phyloP scores from a whole-genome alignment of 2,113 vertebrate genomes.

The Pelodiscus sinensis region DNA sequence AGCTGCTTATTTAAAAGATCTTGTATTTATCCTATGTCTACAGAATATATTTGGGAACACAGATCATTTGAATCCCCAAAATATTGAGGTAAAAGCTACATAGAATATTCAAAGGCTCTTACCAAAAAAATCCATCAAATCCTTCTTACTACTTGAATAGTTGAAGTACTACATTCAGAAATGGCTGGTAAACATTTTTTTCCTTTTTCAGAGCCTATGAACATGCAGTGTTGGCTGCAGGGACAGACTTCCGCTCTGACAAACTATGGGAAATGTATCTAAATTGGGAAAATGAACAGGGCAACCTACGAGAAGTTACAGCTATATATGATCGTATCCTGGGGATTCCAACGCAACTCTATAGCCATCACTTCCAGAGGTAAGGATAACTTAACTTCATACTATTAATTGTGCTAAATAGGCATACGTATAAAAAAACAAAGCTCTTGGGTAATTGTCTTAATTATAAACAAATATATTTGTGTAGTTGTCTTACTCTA shows the following conservation, averaged over 20 bases:
- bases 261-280: slow-evolving; percentile 97
- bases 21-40: not conserved
- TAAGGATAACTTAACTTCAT: slow-evolving; percentile 60
- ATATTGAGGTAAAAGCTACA: not conserved
- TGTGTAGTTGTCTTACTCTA: not conserved
- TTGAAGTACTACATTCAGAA: not conserved
- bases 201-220: slow-evolving; percentile 88
- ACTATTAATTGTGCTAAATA: not conserved
- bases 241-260: slow-evolving; percentile 98
- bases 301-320: slow-evolving; percentile 91
- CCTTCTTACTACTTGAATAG: not conserved
- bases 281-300: slow-evolving; percentile 93
- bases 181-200: slow-evolving; percentile 22
- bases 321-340: slow-evolving; percentile 94
- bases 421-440: not conserved
- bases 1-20: not conserved
- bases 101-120: not conserved
- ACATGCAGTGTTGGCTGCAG: slow-evolving; percentile 93
- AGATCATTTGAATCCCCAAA: not conserved
- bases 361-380: slow-evolving; percentile 97
- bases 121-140: not conserved
- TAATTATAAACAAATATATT: not conserved
- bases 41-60: not conserved
- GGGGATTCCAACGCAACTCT: slow-evolving; percentile 95
- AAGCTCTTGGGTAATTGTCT: not conserved